Percentiles rank a stretch among this genome's conserved stretches.
Conservation (phyloP, 2,797 vertebrate genomes). For the Syngnathus acus region DNA sequence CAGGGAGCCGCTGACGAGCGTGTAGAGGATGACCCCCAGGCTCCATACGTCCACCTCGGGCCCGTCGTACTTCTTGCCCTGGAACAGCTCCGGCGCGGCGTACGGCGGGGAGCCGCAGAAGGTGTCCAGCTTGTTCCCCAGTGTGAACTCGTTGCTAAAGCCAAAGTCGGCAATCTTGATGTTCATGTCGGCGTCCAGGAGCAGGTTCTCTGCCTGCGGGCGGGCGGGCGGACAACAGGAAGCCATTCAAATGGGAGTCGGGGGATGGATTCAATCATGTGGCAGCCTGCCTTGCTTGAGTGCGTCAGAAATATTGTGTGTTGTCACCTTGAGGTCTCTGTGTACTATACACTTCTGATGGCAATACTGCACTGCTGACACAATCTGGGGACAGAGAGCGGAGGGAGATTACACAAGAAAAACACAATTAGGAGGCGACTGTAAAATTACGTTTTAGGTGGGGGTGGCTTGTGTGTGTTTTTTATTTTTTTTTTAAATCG, state of each 20-base stretch:
- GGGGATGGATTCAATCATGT: not conserved
- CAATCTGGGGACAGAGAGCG: slow-evolving; percentile 71
- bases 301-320: not conserved
- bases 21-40: slow-evolving; percentile 90
- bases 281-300: no score
- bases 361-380: slow-evolving; percentile 96
- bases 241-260: not conserved
- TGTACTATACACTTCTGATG: slow-evolving; percentile 96
- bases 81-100: slow-evolving; percentile 90
- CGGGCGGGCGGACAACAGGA: no score
- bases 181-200: slow-evolving; percentile 90
- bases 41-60: slow-evolving; percentile 93
- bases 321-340: slow-evolving; percentile 89
- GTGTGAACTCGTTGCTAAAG: slow-evolving; percentile 91
- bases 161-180: slow-evolving; percentile 96
- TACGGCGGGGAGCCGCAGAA: slow-evolving; percentile 92
- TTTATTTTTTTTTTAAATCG: not conserved
- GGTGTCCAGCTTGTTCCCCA: slow-evolving; percentile 89
- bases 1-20: slow-evolving; percentile 90
- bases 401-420: not conserved
- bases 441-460: not conserved
- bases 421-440: not conserved
- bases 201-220: slow-evolving; percentile 90
- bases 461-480: not conserved
- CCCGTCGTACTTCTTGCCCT: slow-evolving; percentile 92